Evolutionary conservation across 2,888 invertebrate species (phyloP), one percentile per base, ranked within the genome.

Genomic region (Tachina grossa): DNA sequence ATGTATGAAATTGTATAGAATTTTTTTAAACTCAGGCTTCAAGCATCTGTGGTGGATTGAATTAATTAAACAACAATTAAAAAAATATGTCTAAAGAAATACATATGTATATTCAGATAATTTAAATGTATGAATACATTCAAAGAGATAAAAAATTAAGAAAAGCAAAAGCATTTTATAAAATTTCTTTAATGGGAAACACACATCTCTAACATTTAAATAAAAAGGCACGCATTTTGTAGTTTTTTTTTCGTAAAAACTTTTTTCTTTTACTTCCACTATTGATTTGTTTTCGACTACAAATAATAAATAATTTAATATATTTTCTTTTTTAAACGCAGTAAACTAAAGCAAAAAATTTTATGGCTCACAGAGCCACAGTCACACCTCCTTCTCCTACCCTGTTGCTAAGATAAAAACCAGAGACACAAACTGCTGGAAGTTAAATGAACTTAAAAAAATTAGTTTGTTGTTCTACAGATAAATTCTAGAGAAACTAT

Each of bases 161-260:
- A 61, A 39, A 61, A 31, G n/a, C 3, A 53, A 19, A 3, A n/a
- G n/a, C n/a, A n/a, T n/a, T n/a, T n/a, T n/a, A n/a, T n/a, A n/a
- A 68, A 45, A 78, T 74, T 71, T 47, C 13, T 45, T 51, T 65
- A 8, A 57, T 53, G 68, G 53, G 55, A 74, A 84, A 84, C 53
- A 65, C 74, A 65, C 76, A 76, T 22, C 22, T 68, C 41, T 68
- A 84, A 81, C 77, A 77, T 78, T 77, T 41, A 14, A 61, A n/a
- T 16, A 45, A 69, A 55, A 55, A 78, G 55, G 55, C 74, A 71
- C 13, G 41, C 43, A 31, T 55, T 61, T 41, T 57, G 10, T 11
- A 31, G 31, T 9, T 31, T 57, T 22, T 57, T 22, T 13, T 2
- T 13, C 19, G 2, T 41, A n/a, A 59, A 41, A 59, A 19, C 11